A percentile compares a stretch with the other conserved stretches of the same genome.
phyloP scores from a whole-genome alignment of 2,113 vertebrate species.

The Psettodes erumei region DNA sequence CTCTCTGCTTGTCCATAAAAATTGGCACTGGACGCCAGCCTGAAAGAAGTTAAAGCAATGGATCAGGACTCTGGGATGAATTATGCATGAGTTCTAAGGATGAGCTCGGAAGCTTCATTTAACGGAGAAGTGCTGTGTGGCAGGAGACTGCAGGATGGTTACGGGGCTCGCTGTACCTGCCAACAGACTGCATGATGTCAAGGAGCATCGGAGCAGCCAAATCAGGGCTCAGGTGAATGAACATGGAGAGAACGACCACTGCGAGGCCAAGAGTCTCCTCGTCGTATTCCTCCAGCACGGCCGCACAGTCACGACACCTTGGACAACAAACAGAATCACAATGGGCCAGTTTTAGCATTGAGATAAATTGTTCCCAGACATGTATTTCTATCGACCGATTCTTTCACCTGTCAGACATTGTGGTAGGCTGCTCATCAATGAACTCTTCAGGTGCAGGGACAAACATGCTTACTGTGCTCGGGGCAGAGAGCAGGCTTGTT shows the following conservation, averaged over 20 bases:
- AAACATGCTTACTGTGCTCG: slow-evolving; percentile 98
- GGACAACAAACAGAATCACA: not conserved
- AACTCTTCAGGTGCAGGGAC: slow-evolving; percentile 98
- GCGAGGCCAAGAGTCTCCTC: slow-evolving; percentile 96
- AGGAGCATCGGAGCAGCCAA: slow-evolving; percentile 94
- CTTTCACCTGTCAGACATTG: slow-evolving; percentile 95
- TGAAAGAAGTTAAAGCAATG: slow-evolving; percentile 74
- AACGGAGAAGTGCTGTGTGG: slow-evolving; percentile 55
- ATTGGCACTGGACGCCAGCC: slow-evolving; percentile 94
- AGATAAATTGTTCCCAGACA: not conserved
- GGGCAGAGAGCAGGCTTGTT: slow-evolving; percentile 95
- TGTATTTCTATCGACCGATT: not conserved
- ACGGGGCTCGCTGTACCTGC: slow-evolving; percentile 85
- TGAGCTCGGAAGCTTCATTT: slow-evolving; percentile 70
- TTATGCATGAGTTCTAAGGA: slow-evolving; percentile 68
- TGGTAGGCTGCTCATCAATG: slow-evolving; percentile 93
- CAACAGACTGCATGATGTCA: slow-evolving; percentile 99
- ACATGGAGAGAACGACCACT: slow-evolving; percentile 96
- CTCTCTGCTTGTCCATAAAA: slow-evolving; percentile 98
- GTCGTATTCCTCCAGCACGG: slow-evolving; percentile 96
- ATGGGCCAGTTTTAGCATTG: not conserved
- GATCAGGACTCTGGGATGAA: slow-evolving; percentile 65
- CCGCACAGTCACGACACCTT: slow-evolving; percentile 97
- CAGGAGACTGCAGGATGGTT: slow-evolving; percentile 24
- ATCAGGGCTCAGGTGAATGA: slow-evolving; percentile 97